Base-by-base conservation (phyloP, 2,888 invertebrate genomes). In the Phorcus lineatus region DNA sequence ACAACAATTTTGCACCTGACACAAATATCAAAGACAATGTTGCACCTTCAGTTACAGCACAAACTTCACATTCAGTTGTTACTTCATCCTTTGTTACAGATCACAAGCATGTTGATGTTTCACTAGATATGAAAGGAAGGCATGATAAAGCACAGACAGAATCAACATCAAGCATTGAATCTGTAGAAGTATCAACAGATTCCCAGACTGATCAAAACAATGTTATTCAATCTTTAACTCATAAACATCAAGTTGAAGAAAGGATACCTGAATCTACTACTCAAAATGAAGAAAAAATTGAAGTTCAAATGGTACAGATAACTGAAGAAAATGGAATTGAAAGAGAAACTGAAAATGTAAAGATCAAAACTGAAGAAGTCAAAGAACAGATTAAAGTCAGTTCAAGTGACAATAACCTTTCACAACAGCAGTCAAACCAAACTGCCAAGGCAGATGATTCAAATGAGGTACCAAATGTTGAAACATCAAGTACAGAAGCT, bases 41-140 rank as follows among this genome's bases (percentile, higher is more conserved):
- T 62, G 62, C 62, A 62, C 28, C 28, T 11, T 62, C 24, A 62
- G 28, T 62, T 62, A 28, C 24, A 62, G 22, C 62, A 62, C 62
- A 24, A 62, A 24, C 28, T 36, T 3, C 70, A 36, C 36, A 70
- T 36, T 70, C 70, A 70, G 31, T 70, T 31, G 70, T 70, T 70
- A 54, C 47, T 22, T 22, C 52, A 75, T 54, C 75, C 52, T 75
- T 22, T 75, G 54, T 75, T 75, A 54, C 75, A 75, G 75, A 75
- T 53, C 75, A 75, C 75, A 9, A 24, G 75, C 54, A 53, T 53
- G 75, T 53, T 52, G 54, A 75, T 53, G 24, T 75, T 24, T 75
- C 75, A 75, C 53, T 57, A 7, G 57, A 57, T 7, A 24, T 57
- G 57, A 24, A 7, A 57, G 57, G 57, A 24, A 13, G 9, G 6